These are phyloP conservation scores for Coryphaenoides rupestris DNA, from an alignment of 2,113 vertebrate species.

Conservation along the genomic window DNA sequence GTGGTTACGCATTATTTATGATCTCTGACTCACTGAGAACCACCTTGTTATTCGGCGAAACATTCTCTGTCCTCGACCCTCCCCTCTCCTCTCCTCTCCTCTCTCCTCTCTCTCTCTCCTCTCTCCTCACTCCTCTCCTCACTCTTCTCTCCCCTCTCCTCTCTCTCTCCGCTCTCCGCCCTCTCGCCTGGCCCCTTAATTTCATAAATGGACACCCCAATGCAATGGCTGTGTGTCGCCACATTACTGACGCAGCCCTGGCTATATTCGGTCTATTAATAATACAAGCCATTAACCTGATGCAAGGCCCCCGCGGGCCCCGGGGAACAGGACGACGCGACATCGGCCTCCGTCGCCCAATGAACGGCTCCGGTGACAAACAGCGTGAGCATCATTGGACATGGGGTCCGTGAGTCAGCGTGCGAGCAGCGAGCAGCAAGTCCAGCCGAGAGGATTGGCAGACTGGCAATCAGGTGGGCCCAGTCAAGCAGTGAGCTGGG, in stretches of 20 bases:
- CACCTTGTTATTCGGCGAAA: background rate
- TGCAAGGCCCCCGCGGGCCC: background rate
- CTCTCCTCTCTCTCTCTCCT: no score
- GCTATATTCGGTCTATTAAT: conserved; percentile 5
- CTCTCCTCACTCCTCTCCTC: no score
- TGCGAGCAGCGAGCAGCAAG: background rate
- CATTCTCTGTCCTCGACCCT: no score
- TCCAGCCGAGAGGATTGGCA: background rate
- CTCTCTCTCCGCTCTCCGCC: background rate
- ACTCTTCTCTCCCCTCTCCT: background rate
- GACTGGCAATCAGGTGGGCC: background rate
- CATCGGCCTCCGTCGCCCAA: background rate
- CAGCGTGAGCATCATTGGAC: background rate
- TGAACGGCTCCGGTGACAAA: background rate
- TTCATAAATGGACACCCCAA: conserved; percentile 4
- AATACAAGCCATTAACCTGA: background rate
- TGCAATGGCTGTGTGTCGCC: background rate
- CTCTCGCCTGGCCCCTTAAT: conserved; percentile 1
- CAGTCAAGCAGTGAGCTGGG: background rate
- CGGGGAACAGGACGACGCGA: background rate
- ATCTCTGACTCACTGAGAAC: no score
- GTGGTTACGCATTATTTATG: no score
- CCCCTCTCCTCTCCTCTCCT: no score
- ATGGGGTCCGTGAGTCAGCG: background rate
- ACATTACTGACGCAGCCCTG: background rate